phyloP scores from a whole-genome alignment of 2,888 invertebrate genomes.

The Clunio marinus region DNA sequence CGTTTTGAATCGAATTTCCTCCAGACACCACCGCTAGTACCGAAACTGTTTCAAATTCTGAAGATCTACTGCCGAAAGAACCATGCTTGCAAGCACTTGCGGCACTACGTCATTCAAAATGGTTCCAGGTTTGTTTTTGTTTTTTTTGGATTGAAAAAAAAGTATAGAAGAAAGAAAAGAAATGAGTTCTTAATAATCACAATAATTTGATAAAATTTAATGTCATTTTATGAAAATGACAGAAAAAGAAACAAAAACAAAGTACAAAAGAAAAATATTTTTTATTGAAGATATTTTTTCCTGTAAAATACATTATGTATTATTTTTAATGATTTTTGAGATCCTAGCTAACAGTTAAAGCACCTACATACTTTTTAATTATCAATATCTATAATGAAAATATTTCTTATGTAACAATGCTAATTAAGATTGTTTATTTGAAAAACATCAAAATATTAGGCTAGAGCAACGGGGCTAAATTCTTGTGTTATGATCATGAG shows the following conservation, averaged over 20 bases:
- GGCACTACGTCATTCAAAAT: constrained; percentile 99
- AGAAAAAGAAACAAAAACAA: constrained; percentile 38
- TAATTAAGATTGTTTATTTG: neutral
- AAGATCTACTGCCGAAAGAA: constrained; percentile 96
- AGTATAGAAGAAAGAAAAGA: neutral
- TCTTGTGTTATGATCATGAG: constrained; percentile 96
- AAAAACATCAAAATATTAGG: constrained; percentile 56
- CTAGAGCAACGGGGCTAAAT: constrained; percentile 91
- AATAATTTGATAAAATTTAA: neutral
- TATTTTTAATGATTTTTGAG: constrained; percentile 24
- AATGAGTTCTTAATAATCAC: no score
- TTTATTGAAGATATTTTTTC: constrained; percentile 38
- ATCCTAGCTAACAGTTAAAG: constrained; percentile 43
- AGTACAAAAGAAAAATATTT: constrained; percentile 35
- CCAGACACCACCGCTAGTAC: constrained; percentile 62
- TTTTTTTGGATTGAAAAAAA: constrained; percentile 40
- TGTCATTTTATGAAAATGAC: no score
- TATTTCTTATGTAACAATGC: constrained; percentile 3
- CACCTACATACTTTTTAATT: constrained; percentile 41
- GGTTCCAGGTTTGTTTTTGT: constrained; percentile 88
- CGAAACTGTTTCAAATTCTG: constrained; percentile 59
- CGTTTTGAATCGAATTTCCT: constrained; percentile 36
- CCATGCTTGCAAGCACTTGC: constrained; percentile 99
- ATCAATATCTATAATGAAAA: constrained; percentile 14
- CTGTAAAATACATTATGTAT: constrained; percentile 6